phyloP scores from a whole-genome alignment of 2,113 vertebrate species.

The Xenus cinereus region DNA sequence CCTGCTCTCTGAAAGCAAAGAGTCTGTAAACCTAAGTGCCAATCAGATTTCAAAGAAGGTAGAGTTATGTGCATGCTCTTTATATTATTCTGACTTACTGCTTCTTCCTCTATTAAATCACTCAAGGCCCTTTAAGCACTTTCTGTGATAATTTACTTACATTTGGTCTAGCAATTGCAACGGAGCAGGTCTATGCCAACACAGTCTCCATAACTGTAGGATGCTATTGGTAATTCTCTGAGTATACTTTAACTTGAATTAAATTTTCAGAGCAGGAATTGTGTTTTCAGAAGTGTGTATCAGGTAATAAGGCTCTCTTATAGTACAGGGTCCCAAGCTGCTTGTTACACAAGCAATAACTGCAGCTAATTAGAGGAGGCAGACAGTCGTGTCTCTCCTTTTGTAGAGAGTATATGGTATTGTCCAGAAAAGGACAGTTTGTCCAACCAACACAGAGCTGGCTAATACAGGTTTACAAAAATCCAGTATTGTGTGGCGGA shows the following conservation, averaged over 20 bases:
- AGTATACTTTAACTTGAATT: neutral
- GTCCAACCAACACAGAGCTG: neutral
- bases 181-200: rapidly evolving
- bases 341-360: neutral
- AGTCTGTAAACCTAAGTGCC: neutral
- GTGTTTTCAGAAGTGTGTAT: neutral
- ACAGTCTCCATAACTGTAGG: neutral
- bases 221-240: neutral
- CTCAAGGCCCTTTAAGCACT: neutral
- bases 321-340: neutral
- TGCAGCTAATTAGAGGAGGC: neutral
- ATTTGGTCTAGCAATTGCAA: neutral
- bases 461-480: neutral
- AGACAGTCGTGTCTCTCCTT: neutral
- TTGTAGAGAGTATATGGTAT: neutral
- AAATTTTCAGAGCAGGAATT: neutral
- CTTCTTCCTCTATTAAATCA: neutral
- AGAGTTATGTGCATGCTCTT: neutral
- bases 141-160: neutral
- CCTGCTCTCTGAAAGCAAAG: neutral
- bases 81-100: neutral
- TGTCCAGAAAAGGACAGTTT: neutral
- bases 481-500: neutral
- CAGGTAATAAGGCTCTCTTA: neutral
- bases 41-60: neutral